Evolutionary conservation across 2,113 vertebrate genomes (phyloP), one percentile per base, ranked within the genome.

Genomic region (Emydocephalus ijimae): DNA sequence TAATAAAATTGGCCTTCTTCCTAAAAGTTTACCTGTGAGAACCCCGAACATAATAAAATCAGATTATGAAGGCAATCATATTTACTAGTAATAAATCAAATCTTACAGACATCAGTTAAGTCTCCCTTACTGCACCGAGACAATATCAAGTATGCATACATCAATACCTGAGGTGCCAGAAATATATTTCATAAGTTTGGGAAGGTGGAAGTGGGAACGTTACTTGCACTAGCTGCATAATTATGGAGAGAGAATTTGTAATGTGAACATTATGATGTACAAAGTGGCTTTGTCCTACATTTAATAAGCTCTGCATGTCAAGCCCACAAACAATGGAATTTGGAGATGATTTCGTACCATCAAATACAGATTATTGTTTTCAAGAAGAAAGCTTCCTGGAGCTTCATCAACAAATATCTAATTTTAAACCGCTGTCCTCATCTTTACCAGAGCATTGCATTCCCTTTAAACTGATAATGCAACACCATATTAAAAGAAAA

Each of bases 1-100:
- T 98, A 99, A 99, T 99, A 99, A 99, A 99, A 98, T 96, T 98
- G 98, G 97, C 97, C 96, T 98, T 97, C 98, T 98, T 98, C 97
- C 95, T 98, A 98, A 98, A 98, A 98, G 98, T 98, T 98, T 98
- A 98, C 98, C 98, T 98, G 97, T 93, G 98, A 98, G 98, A 98
- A 98, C 98, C 98, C 98, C 98, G 90, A 98, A 98, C 98, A 99
- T 99, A 98, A 99, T 99, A 99, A 98, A 99, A 99, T 98, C 98
- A 99, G 98, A 99, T 99, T 99, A 99, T 98, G 97, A 98, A 98
- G 97, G 98, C 98, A 98, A 98, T 99, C 98, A 98, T 98, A 99
- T 98, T 99, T 99, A 99, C 98, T 98, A 98, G 98, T 98, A 98
- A 98, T 99, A 98, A 98, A 99, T 98, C 98, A 98, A 98, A 99